These are phyloP conservation scores for Acleris sparsana DNA, from an alignment of 2,888 invertebrate species.

Conservation along the genomic window DNA sequence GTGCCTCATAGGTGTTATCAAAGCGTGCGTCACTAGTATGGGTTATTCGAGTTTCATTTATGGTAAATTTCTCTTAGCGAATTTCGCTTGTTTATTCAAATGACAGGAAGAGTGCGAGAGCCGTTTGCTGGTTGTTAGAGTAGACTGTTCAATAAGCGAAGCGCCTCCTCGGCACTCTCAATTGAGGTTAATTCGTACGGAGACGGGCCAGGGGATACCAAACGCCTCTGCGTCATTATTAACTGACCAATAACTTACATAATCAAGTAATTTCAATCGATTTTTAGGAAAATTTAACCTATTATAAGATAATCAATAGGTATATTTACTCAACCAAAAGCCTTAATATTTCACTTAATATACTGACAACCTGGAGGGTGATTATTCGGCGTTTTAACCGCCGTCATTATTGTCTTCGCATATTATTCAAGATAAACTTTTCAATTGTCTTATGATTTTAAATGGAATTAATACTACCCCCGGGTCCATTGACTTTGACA, in stretches of 20 bases:
- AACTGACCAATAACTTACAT: constrained; percentile 75
- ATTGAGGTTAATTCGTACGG: constrained; percentile 82
- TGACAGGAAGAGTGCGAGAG: constrained; percentile 56
- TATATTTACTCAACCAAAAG: too few species aligned
- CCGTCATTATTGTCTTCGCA: too few species aligned
- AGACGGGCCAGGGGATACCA: constrained; percentile 77
- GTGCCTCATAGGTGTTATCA: constrained; percentile 8
- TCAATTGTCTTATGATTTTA: too few species aligned
- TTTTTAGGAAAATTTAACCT: not conserved
- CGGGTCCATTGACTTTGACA: too few species aligned
- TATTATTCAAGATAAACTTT: too few species aligned
- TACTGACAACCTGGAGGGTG: too few species aligned
- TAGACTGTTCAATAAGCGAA: constrained; percentile 78
- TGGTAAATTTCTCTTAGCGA: constrained; percentile 37
- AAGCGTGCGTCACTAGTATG: constrained; percentile 12
- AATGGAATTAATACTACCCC: too few species aligned
- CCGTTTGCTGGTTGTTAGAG: constrained; percentile 62
- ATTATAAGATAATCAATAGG: too few species aligned
- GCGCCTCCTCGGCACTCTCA: constrained; percentile 78
- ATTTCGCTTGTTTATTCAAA: constrained; percentile 55
- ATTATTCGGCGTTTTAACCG: too few species aligned
- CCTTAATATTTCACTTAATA: not conserved
- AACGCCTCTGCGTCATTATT: constrained; percentile 78
- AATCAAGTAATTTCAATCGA: constrained; percentile 3
- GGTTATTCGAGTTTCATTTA: constrained; percentile 13